Evolutionary conservation across 1,140 invertebrate species (phyloP).

Genomic region (Harlomillsia oculata): DNA sequence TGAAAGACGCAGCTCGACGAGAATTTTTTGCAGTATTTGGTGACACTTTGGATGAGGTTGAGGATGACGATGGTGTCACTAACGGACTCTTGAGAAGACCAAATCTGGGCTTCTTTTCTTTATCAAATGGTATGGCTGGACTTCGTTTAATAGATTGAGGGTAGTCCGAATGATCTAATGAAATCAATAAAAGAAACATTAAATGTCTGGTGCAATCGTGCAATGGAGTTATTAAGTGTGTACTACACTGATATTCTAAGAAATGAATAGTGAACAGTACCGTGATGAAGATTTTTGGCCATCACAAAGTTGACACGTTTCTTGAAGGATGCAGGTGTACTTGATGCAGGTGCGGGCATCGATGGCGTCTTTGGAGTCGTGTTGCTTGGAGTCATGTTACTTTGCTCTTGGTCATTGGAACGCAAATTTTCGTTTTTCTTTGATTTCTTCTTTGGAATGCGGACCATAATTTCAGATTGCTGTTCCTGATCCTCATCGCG

Average conservation of each 20-base stretch:
- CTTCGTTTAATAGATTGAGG: constrained; percentile 55
- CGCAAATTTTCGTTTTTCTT: not conserved
- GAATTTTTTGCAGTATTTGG: no score
- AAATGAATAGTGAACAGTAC: constrained; percentile 16
- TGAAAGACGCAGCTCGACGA: no score
- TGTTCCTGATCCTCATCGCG: not conserved
- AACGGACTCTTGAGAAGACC: constrained; percentile 59
- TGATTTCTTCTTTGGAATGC: not conserved
- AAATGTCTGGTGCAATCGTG: no score
- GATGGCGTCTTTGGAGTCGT: not conserved
- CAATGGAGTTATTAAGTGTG: no score
- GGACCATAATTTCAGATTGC: not conserved
- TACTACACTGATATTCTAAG: no score
- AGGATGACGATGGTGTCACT: no score
- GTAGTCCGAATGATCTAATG: constrained; percentile 48
- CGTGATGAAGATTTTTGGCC: constrained; percentile 27
- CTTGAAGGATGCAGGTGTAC: no score
- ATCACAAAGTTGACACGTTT: constrained; percentile 28
- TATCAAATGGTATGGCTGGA: constrained; percentile 62
- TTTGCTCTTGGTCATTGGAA: not conserved
- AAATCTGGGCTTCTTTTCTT: constrained; percentile 52
- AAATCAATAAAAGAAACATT: constrained; percentile 13
- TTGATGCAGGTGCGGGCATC: not conserved
- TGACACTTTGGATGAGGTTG: no score
- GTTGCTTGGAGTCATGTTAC: not conserved